These are phyloP conservation scores for Balearica regulorum DNA, from an alignment of 2,797 vertebrate species.

Conservation along the genomic window DNA sequence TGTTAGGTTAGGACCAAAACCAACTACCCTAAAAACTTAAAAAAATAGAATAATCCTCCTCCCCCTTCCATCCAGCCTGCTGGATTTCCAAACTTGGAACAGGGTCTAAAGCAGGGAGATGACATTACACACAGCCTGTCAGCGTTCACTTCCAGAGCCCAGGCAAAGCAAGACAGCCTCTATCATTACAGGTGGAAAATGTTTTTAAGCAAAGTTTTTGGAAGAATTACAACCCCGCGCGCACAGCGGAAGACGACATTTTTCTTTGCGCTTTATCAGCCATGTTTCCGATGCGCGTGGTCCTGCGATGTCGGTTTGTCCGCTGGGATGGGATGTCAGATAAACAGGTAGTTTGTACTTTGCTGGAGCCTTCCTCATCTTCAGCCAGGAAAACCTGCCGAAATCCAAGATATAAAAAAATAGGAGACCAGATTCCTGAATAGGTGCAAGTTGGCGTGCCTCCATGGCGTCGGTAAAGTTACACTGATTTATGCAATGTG, in stretches of 20 bases:
- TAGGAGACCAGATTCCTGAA: background rate
- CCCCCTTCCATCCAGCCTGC: background rate
- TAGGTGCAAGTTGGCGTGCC: background rate
- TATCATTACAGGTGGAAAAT: slow-evolving; percentile 1
- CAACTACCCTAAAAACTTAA: background rate
- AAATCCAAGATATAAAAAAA: background rate
- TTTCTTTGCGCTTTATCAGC: background rate
- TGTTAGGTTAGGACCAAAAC: background rate
- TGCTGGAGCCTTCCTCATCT: background rate
- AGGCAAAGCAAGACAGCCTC: background rate
- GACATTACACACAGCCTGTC: slow-evolving; percentile 52
- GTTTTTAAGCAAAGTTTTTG: background rate
- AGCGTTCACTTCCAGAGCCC: background rate
- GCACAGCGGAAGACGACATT: background rate
- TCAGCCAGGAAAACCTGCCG: background rate
- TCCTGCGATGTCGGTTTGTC: fast-evolving
- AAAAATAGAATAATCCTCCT: background rate
- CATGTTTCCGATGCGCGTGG: fast-evolving
- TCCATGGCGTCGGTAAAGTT: fast-evolving
- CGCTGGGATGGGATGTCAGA: background rate
- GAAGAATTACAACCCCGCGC: background rate
- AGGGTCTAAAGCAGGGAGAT: background rate
- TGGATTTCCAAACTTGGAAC: background rate
- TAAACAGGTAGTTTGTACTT: background rate
- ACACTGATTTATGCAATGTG: background rate